Base-by-base conservation (phyloP, 1,140 invertebrate species). In the Rhopalosiphum maidis region DNA sequence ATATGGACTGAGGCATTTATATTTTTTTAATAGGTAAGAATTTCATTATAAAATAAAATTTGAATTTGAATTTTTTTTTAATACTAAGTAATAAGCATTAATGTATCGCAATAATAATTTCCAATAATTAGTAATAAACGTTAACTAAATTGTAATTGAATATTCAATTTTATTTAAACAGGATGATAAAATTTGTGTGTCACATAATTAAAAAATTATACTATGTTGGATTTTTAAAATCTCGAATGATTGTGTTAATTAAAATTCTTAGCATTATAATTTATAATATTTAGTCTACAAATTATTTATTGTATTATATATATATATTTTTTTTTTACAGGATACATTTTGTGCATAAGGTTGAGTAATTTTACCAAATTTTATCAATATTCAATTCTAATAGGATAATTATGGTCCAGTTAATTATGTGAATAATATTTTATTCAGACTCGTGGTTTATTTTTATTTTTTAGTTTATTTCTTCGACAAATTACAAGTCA, bases 401-500 rank as follows among this genome's bases (percentile, higher is more conserved):
- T 60, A 60, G 54, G 51, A 90, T 41, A 5, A 41, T 90, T 7
- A 60, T 60, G 54, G 37, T 68, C 18, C 54, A 60, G n/a, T 21
- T 60, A 43, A 60, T 30, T 89, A 88, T 35, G 41, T 68, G 88
- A 22, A 60, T 77, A 77, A 77, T 68, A 43, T 35, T 18, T 55
- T 90, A 68, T 92, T 82, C 35, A 92, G 51, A 82, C 21, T 82
- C 1, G 68, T 48, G 41, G 90, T 46, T 91, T 91, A 23, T 55
- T 55, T 37, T 60, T 41, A 30, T 68, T n/a, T 90, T 91, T 77
- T 46, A 68, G 25, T 77, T 77, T 43, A 48, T 51, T 83, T 92
- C 90, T 92, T 92, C 22, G 90, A 37, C 46, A 83, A 23, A 92
- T 91, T 46, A 46, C 30, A 68, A 91, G 46, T 77, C 30, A 90